Base-by-base conservation (phyloP, 2,888 invertebrate genomes). In the Archaeoteleia sp. region DNA sequence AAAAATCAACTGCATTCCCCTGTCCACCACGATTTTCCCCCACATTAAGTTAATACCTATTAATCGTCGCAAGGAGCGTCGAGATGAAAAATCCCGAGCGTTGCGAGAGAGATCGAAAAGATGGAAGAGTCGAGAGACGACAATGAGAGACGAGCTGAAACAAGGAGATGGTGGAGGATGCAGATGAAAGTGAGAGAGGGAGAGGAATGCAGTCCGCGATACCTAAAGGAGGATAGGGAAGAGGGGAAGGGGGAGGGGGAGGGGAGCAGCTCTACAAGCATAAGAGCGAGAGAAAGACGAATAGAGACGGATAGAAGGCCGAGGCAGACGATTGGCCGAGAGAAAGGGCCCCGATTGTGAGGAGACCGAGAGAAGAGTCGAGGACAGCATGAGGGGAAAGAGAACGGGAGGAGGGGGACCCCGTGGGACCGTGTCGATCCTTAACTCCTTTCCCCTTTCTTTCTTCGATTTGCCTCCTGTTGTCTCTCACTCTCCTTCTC, bases 341-440 rank as follows among this genome's bases (percentile, higher is more conserved):
- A 61, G 67, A 67, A 67, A 61, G 66, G 66, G 55, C 48, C 42
- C 48, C 29, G 32, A 40, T 27, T 13, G 30, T 29, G 35, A 37
- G 25, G 25, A 49, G 46, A 9, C 29, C 30, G 45, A 46, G 29
- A 29, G 34, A 27, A 40, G 45, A 42, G n/a, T n/a, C n/a, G n/a
- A n/a, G n/a, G n/a, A n/a, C n/a, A n/a, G n/a, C n/a, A n/a, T n/a
- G n/a, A n/a, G n/a, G 46, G 35, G n/a, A 35, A 30, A 34, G 58
- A 49, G 58, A 53, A 46, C 32, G 43, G 40, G 55, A 48, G 53
- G 46, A 46, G 46, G 51, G 63, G 55, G 54, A 54, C 53, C 45
- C 40, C 68, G 68, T 68, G 68, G 58, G 68, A 68, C 68, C 68
- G 68, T 55, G 68, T 68, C 68, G 68, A 68, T 63, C 61, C 68